Percentiles rank a stretch among this genome's conserved stretches.
Evolutionary conservation across 53 echinoderm and acorn worm genomes (phyloP).

Genomic region (Holothuria leucospilota): DNA sequence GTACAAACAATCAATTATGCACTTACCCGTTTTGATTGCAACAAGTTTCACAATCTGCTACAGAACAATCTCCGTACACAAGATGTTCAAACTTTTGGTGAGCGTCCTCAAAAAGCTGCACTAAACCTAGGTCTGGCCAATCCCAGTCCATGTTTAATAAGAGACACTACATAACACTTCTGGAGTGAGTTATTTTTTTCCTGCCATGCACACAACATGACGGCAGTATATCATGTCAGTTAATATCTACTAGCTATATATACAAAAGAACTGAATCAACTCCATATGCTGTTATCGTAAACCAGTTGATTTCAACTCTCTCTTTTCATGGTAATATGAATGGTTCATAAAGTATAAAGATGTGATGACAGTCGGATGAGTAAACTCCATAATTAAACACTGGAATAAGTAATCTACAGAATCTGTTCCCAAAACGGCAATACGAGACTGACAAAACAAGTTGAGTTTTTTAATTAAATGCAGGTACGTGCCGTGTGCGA

Average conservation of each 20-base stretch:
- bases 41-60: slow-evolving; percentile 14
- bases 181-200: background rate
- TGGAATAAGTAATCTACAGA: background rate
- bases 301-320: slow-evolving; percentile 4
- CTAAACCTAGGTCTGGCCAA: slow-evolving; percentile 43
- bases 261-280: background rate
- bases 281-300: background rate
- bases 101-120: slow-evolving; percentile 18
- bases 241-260: background rate
- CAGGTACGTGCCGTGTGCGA: background rate
- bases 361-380: background rate
- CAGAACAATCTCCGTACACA: slow-evolving; percentile 32
- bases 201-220: background rate
- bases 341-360: background rate
- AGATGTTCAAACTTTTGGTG: slow-evolving; percentile 48
- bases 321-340: background rate
- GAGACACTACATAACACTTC: background rate
- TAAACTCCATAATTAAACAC: background rate
- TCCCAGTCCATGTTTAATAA: slow-evolving; percentile 44
- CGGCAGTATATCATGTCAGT: too few relatives aligned
- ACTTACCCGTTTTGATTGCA: slow-evolving; percentile 33
- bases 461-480: slow-evolving; percentile 25
- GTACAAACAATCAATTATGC: too few relatives aligned
- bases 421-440: background rate
- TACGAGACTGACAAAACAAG: background rate